Conservation (phyloP, 2,113 vertebrate genomes). For the Epinephelus cyanopodus region DNA sequence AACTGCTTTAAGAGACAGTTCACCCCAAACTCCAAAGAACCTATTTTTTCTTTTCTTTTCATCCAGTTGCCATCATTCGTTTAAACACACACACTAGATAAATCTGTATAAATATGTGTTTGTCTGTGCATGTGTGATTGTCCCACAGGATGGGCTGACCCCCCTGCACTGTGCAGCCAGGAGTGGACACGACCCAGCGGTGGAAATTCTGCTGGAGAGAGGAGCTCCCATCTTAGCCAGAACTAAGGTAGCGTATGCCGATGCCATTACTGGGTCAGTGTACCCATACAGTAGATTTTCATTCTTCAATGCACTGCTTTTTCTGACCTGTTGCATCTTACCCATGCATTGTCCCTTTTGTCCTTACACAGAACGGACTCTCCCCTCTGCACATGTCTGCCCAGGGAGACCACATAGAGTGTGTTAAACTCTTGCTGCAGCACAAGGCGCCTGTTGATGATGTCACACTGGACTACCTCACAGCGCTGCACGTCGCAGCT, state of each 20-base stretch:
- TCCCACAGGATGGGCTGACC: slow-evolving; percentile 93
- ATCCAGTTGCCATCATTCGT: no score
- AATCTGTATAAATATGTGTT: not conserved
- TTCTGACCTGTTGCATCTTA: not conserved
- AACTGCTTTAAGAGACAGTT: no score
- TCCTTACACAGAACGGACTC: slow-evolving; percentile 90
- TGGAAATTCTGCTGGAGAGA: slow-evolving; percentile 93
- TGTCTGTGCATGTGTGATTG: slow-evolving; percentile 27
- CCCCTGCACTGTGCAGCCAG: slow-evolving; percentile 97
- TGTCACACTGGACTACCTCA: slow-evolving; percentile 97
- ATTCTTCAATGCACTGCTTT: not conserved
- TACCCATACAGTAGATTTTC: not conserved
- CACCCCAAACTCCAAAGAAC: no score
- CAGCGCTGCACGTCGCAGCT: slow-evolving; percentile 94
- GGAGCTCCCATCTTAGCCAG: slow-evolving; percentile 95
- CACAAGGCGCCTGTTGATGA: slow-evolving; percentile 97
- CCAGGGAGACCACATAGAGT: slow-evolving; percentile 97
- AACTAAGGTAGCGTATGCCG: slow-evolving; percentile 88
- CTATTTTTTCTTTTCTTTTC: no score
- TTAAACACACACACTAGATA: not conserved
- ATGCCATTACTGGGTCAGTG: not conserved
- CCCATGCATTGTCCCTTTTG: not conserved
- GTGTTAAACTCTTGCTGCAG: slow-evolving; percentile 94
- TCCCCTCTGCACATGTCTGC: slow-evolving; percentile 98
- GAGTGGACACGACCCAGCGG: slow-evolving; percentile 94